Conservation (phyloP, 2,113 vertebrate species). For the Ictalurus furcatus region DNA sequence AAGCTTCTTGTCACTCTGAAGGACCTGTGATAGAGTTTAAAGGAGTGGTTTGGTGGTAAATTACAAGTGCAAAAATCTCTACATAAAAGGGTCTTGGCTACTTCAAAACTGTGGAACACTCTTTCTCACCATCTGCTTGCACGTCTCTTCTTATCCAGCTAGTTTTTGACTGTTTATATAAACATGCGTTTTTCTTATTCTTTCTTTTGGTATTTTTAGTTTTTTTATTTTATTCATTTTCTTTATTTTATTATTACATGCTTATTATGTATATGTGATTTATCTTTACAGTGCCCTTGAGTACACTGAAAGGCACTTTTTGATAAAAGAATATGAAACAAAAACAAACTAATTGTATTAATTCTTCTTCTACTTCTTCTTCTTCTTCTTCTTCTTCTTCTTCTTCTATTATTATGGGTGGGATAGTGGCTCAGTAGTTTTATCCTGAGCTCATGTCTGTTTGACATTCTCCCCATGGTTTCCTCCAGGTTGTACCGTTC, state of each 20-base stretch:
- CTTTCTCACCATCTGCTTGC: not conserved
- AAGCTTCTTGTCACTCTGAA: slow-evolving; percentile 3
- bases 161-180: not conserved
- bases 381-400: not conserved
- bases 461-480: not conserved
- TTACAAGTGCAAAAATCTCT: not conserved
- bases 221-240: too few relatives aligned
- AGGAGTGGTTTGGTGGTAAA: not conserved
- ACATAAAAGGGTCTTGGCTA: not conserved
- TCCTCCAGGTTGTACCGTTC: not conserved
- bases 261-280: not conserved
- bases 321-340: too few relatives aligned
- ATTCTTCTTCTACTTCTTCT: not conserved
- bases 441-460: not conserved
- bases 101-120: not conserved
- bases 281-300: too few relatives aligned
- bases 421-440: not conserved
- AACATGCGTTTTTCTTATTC: not conserved
- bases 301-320: too few relatives aligned
- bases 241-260: not conserved
- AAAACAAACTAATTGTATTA: not conserved
- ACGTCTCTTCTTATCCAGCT: not conserved
- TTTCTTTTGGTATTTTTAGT: not conserved
- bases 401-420: not conserved
- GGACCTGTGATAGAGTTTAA: not conserved